phyloP scores from a whole-genome alignment of 2,113 vertebrate genomes.

The Fregetta grallaria region DNA sequence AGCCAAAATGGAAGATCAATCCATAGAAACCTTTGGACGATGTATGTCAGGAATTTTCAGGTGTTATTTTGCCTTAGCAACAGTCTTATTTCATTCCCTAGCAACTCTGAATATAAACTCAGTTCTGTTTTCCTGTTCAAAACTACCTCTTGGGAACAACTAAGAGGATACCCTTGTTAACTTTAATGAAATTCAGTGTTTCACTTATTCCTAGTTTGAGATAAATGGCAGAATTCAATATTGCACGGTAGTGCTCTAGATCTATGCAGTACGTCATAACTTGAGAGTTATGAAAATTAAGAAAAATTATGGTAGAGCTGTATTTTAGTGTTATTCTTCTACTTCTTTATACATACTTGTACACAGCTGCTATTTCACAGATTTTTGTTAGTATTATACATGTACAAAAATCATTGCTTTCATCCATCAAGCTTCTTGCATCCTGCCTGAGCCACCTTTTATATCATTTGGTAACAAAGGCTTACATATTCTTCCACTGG shows the following conservation, averaged over 20 bases:
- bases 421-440: neutral
- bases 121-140: slow-evolving; percentile 35
- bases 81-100: slow-evolving; percentile 43
- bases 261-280: neutral
- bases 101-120: slow-evolving; percentile 19
- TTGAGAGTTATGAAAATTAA: neutral
- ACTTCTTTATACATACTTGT: neutral
- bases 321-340: neutral
- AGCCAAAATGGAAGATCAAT: slow-evolving; percentile 50
- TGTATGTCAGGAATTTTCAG: slow-evolving; percentile 32
- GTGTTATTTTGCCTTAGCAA: slow-evolving; percentile 45
- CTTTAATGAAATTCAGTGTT: slow-evolving; percentile 14
- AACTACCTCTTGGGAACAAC: slow-evolving; percentile 21
- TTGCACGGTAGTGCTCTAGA: neutral
- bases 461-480: neutral
- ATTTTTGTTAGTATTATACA: neutral
- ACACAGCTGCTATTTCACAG: neutral
- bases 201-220: neutral
- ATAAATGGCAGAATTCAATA: neutral
- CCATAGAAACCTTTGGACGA: slow-evolving; percentile 24
- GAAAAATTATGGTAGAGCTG: neutral
- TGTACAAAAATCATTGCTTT: neutral
- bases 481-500: neutral
- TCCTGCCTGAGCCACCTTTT: neutral
- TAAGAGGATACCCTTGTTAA: neutral